Evolutionary conservation across 2,888 invertebrate species (phyloP).

Genomic region (Kryphioiulus occultus): DNA sequence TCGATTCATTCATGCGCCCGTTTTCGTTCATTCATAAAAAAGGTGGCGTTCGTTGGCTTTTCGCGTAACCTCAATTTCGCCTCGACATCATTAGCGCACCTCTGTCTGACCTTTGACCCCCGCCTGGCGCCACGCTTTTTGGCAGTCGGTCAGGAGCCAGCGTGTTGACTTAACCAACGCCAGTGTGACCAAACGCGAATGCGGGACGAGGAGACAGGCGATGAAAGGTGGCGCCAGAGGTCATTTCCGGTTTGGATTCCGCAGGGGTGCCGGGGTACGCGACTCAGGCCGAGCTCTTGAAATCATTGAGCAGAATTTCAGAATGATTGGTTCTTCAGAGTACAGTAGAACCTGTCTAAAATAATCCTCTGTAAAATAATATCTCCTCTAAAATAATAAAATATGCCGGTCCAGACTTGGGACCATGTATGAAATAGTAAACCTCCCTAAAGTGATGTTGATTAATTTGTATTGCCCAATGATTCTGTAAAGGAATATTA

Average conservation of each 20-base stretch:
- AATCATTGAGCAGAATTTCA: too few relatives aligned
- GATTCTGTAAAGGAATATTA: too few relatives aligned
- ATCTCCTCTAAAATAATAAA: too few relatives aligned
- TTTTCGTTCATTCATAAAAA: background rate
- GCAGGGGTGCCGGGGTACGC: background rate
- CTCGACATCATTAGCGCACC: constrained; percentile 5
- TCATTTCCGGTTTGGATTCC: background rate
- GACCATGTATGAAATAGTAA: too few relatives aligned
- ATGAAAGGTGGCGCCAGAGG: background rate
- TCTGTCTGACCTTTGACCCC: background rate
- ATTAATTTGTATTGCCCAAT: too few relatives aligned
- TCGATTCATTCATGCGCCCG: background rate
- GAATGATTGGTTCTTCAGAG: too few relatives aligned
- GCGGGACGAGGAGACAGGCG: background rate
- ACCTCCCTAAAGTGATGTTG: too few relatives aligned
- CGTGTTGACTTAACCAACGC: background rate
- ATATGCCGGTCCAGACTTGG: too few relatives aligned
- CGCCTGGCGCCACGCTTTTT: background rate
- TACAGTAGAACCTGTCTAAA: too few relatives aligned
- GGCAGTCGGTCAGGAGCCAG: background rate
- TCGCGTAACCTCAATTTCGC: background rate
- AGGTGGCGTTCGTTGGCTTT: background rate
- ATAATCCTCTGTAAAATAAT: too few relatives aligned
- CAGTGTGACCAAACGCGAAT: background rate
- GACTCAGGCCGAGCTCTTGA: too few relatives aligned